Conservation (phyloP, 2,888 invertebrate species). For the Theodoxus fluviatilis region DNA sequence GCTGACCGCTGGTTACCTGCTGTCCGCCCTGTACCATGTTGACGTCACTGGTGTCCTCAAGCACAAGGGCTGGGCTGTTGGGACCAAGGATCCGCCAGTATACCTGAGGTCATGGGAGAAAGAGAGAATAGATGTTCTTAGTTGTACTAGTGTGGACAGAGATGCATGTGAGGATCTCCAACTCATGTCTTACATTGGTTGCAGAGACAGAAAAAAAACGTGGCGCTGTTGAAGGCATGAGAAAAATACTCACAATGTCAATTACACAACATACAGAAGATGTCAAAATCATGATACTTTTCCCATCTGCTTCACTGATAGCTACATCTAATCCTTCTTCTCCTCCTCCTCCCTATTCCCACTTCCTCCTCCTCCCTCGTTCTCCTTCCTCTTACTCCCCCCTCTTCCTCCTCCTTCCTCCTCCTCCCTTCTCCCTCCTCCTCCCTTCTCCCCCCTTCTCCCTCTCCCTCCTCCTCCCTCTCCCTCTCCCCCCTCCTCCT, state of each 20-base stretch:
- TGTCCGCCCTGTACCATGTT: constrained; percentile 36
- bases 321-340: not conserved
- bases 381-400: not conserved
- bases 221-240: not conserved
- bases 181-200: too few species aligned
- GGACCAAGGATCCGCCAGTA: constrained; percentile 61
- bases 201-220: not conserved
- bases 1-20: constrained; percentile 51
- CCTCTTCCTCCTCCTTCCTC: not conserved
- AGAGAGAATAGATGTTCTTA: not conserved
- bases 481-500: not conserved
- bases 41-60: constrained; percentile 56
- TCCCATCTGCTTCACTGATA: too few species aligned
- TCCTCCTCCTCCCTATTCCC: not conserved
- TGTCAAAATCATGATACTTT: too few species aligned
- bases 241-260: too few species aligned
- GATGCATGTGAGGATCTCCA: too few species aligned
- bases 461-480: not conserved
- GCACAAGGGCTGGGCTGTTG: constrained; percentile 50
- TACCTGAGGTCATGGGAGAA: constrained; percentile 40
- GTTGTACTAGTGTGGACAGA: too few species aligned
- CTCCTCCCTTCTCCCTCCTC: not conserved
- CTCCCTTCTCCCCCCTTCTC: not conserved
- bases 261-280: too few species aligned
- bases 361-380: not conserved